phyloP scores from a whole-genome alignment of 2,797 vertebrate genomes.

The Pangasius djambal region DNA sequence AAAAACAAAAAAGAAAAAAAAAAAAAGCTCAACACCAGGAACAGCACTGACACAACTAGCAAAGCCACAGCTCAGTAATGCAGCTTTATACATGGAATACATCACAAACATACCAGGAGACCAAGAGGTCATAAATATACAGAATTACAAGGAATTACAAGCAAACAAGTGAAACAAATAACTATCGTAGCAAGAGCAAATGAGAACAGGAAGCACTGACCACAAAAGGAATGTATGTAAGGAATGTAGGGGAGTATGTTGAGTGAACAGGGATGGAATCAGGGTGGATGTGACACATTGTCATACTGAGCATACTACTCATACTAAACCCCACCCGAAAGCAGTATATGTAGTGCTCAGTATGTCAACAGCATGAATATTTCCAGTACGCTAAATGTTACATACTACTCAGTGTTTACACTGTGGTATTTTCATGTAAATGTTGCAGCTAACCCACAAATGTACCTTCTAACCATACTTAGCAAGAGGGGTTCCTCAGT shows the following conservation, averaged over 20 bases:
- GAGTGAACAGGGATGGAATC: not conserved
- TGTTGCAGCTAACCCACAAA: not conserved
- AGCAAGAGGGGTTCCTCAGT: not conserved
- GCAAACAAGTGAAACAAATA: not conserved
- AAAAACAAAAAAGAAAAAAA: not conserved
- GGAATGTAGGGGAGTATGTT: conserved; percentile 1
- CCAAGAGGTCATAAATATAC: not conserved
- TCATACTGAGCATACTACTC: not conserved
- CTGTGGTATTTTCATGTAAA: not conserved
- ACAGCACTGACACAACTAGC: not conserved
- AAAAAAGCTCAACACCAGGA: not conserved
- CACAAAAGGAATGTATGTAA: not conserved
- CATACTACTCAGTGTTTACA: not conserved
- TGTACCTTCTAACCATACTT: not conserved
- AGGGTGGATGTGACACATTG: conserved; percentile 11
- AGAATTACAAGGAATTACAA: not conserved
- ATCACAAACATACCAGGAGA: not conserved
- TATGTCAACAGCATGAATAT: not conserved
- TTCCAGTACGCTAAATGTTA: not conserved
- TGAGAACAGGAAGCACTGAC: not conserved
- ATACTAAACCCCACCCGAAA: conserved; percentile 16
- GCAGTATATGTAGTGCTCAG: not conserved
- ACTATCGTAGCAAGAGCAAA: not conserved
- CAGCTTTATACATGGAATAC: not conserved
- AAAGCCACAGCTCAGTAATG: not conserved